A percentile compares a stretch with the other conserved stretches of the same genome.
Evolutionary conservation across 2,797 vertebrate genomes (phyloP).

Genomic region (Rhinatrema bivittatum): DNA sequence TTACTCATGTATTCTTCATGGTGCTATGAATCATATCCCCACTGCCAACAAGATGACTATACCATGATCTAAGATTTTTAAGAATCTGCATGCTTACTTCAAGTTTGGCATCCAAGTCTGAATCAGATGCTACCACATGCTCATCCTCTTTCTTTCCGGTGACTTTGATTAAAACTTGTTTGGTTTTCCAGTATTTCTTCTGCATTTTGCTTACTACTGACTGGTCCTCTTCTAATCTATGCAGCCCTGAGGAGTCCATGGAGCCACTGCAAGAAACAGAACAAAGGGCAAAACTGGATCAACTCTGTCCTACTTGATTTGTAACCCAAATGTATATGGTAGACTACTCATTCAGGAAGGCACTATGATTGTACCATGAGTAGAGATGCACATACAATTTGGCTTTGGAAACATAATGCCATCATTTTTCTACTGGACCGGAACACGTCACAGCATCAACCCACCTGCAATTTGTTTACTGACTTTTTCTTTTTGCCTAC

Average conservation of each 20-base stretch:
- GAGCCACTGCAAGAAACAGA: constrained; percentile 36
- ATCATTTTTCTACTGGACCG: too few relatives aligned
- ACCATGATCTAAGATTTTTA: not conserved
- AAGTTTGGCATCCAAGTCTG: constrained; percentile 71
- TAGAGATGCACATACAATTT: too few relatives aligned
- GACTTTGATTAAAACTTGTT: constrained; percentile 74
- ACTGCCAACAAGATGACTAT: not conserved
- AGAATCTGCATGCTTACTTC: constrained; percentile 47
- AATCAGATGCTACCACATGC: constrained; percentile 68
- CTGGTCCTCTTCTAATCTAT: constrained; percentile 53
- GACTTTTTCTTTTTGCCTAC: too few relatives aligned
- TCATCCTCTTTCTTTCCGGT: constrained; percentile 83
- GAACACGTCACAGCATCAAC: too few relatives aligned
- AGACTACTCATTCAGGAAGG: too few relatives aligned
- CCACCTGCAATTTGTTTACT: too few relatives aligned
- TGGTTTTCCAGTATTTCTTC: constrained; percentile 83
- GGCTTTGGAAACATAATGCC: too few relatives aligned
- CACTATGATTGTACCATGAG: too few relatives aligned
- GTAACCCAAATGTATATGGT: too few relatives aligned
- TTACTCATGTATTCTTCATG: not conserved
- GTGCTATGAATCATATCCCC: not conserved
- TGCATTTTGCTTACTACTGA: constrained; percentile 74
- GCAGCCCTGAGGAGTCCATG: constrained; percentile 57
- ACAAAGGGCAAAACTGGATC: not conserved
- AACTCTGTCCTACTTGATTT: too few relatives aligned